Evolutionary conservation across 2,888 invertebrate genomes (phyloP), one percentile per base, ranked within the genome.

Genomic region (Entomobrya proxima): DNA sequence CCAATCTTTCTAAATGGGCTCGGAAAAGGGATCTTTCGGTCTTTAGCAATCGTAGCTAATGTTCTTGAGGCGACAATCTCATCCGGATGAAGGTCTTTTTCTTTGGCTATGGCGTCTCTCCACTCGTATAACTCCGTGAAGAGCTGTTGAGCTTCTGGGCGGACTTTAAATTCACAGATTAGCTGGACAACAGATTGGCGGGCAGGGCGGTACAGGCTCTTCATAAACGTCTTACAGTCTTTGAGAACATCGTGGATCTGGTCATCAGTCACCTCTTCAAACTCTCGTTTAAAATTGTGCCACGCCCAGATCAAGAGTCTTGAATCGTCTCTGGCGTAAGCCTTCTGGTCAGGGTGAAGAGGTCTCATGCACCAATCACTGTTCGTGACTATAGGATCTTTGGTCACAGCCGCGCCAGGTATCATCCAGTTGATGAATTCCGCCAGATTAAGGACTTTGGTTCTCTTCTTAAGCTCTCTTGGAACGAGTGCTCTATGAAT

Each of bases 341-440:
- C n/a, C n/a, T 11, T 13, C 52, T 52, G 52, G 6, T 52, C n/a
- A 5, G 5, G 7, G 6, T 7, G 6, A 7, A 52, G 18, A 7
- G 52, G 52, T 52, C 52, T 52, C 52, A n/a, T 18, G n/a, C 52
- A 52, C 52, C 52, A 52, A n/a, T 52, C 52, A 7, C n/a, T 52
- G 18, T n/a, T 13, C n/a, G n/a, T n/a, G n/a, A n/a, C n/a, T 5
- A 5, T 52, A 5, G 15, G n/a, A 5, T 52, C n/a, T n/a, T 52
- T 52, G 15, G 6, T 52, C 52, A 52, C 5, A 6, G 52, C 52
- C 6, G 52, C 6, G 5, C 18, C 52, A 13, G 52, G n/a, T 7
- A 52, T n/a, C n/a, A 11, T 5, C 5, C 52, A 11, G 11, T 52
- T n/a, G 9, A 52, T n/a, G 52, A 52, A 52, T 5, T 52, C 6